Conservation (phyloP, 1,140 invertebrate species). For the Meloidogyne hapla region DNA sequence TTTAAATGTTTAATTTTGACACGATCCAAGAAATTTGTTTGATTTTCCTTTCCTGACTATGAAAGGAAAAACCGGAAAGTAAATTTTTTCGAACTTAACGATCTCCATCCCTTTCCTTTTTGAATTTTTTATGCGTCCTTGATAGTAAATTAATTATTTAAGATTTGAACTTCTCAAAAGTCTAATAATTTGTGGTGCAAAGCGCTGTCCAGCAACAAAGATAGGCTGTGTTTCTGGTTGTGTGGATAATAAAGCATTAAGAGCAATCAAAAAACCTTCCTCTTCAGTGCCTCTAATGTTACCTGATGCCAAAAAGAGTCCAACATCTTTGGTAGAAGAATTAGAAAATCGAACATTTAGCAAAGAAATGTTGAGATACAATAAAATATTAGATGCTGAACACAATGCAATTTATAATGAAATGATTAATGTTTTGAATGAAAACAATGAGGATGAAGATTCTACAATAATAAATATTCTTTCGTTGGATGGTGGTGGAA, state of each 20-base stretch:
- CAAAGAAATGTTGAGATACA: conserved; percentile 31
- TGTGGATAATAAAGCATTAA: conserved; percentile 52
- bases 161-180: conserved; percentile 49
- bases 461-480: conserved; percentile 55
- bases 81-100: too few species aligned
- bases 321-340: conserved; percentile 28
- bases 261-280: conserved; percentile 37
- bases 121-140: too few species aligned
- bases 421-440: conserved; percentile 40
- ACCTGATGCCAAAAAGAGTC: background rate
- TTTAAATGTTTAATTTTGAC: conserved; percentile 4
- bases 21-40: background rate
- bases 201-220: conserved; percentile 47
- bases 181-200: conserved; percentile 57
- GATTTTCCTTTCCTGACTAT: background rate
- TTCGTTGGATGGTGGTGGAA: conserved; percentile 60
- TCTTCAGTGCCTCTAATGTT: conserved; percentile 27
- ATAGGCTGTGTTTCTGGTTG: conserved; percentile 58
- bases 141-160: background rate
- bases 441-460: conserved; percentile 26
- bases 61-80: too few species aligned
- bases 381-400: conserved; percentile 48
- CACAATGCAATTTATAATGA: conserved; percentile 58
- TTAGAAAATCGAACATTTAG: conserved; percentile 27
- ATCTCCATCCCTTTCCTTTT: conserved; percentile 29